phyloP scores from a whole-genome alignment of 1,140 invertebrate genomes.

The Bicyclus anynana region DNA sequence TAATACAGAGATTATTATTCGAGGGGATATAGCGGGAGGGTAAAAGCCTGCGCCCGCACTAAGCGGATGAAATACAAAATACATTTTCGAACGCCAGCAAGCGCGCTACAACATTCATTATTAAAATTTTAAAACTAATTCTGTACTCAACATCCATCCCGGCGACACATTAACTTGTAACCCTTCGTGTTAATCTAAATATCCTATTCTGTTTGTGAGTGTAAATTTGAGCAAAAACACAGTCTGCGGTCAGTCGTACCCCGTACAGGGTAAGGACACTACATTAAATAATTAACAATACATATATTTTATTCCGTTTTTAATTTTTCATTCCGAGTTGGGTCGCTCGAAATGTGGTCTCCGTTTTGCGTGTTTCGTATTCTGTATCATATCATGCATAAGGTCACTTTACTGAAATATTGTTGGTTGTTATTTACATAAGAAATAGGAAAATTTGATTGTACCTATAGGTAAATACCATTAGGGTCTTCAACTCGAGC shows the following conservation, averaged over 20 bases:
- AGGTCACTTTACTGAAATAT: too few relatives aligned
- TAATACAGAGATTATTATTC: constrained; percentile 11
- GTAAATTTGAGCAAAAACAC: constrained; percentile 50
- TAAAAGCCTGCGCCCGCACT: not conserved
- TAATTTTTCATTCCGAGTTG: constrained; percentile 39
- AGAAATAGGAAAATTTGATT: too few relatives aligned
- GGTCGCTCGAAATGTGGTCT: constrained; percentile 1
- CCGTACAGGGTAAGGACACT: constrained; percentile 37
- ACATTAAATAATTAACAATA: constrained; percentile 63
- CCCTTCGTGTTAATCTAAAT: constrained; percentile 59
- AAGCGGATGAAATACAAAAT: constrained; percentile 15
- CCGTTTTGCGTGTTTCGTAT: not conserved
- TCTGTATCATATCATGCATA: too few relatives aligned
- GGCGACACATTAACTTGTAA: constrained; percentile 33
- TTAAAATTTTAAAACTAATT: constrained; percentile 35
- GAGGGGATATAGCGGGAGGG: constrained; percentile 3
- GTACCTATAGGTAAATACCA: too few relatives aligned
- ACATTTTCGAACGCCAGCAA: constrained; percentile 8
- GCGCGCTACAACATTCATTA: constrained; percentile 16
- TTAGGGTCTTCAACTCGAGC: too few relatives aligned
- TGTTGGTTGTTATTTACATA: too few relatives aligned
- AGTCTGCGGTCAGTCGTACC: constrained; percentile 41
- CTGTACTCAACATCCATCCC: constrained; percentile 19
- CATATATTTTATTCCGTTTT: constrained; percentile 67
- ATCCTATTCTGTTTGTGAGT: constrained; percentile 62